Evolutionary conservation across 2,113 vertebrate species (phyloP).

Genomic region (Zosterops pallidus): DNA sequence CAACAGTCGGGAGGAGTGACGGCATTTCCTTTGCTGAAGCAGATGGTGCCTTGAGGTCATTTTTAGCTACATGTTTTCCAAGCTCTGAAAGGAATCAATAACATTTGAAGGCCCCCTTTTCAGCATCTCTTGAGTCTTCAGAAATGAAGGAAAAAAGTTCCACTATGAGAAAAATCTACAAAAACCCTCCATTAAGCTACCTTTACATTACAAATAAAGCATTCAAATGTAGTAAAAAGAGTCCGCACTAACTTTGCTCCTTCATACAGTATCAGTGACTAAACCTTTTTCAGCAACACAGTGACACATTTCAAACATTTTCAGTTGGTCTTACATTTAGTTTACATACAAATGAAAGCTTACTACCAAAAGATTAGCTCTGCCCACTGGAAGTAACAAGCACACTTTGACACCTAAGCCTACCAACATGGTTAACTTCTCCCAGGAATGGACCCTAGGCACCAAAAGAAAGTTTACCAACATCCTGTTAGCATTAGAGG

Average conservation of each 20-base stretch:
- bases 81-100: not conserved
- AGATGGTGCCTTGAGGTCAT: constrained; percentile 23
- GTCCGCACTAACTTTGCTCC: not conserved
- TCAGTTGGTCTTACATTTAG: not conserved
- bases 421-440: not conserved
- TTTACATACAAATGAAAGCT: not conserved
- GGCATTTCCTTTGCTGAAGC: not conserved
- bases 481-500: not conserved
- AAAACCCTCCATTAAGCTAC: not conserved
- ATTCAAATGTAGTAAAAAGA: not conserved
- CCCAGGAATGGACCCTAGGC: not conserved
- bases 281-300: not conserved
- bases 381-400: not conserved
- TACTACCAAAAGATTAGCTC: not conserved
- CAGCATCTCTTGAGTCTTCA: not conserved
- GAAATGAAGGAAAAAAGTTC: not conserved
- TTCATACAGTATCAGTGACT: not conserved
- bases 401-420: not conserved
- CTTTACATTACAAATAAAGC: not conserved
- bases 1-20: not conserved
- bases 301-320: not conserved
- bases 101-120: not conserved
- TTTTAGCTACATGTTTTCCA: not conserved
- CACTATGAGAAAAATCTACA: not conserved
- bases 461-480: not conserved